These are phyloP conservation scores for Chaetodon trifasciatus DNA, from an alignment of 2,797 vertebrate species.

Conservation along the genomic window DNA sequence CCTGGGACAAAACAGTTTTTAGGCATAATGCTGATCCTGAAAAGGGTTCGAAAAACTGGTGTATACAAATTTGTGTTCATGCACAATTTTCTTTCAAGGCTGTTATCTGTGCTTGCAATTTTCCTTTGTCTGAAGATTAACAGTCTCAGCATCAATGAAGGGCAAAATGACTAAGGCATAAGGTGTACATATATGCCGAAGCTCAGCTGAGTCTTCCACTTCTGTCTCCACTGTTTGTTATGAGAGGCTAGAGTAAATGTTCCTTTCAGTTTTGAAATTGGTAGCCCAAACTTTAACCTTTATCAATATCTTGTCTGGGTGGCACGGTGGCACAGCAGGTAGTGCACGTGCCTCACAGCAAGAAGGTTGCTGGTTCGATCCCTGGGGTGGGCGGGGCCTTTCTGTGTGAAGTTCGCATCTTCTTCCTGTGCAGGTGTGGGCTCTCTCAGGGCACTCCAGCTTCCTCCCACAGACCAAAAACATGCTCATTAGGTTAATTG, in stretches of 20 bases:
- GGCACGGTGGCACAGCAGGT: no score
- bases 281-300: slow-evolving; percentile 46
- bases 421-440: no score
- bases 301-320: no score
- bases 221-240: slow-evolving; percentile 28
- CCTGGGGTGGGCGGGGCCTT: no score
- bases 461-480: no score
- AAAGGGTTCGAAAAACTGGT: slow-evolving; percentile 2
- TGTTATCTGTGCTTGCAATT: neutral
- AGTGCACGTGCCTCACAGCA: no score
- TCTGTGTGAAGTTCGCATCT: no score
- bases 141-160: neutral
- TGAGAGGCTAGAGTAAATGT: slow-evolving; percentile 29
- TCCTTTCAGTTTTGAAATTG: slow-evolving; percentile 51
- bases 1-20: slow-evolving; percentile 6
- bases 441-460: no score
- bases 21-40: slow-evolving; percentile 9
- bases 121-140: neutral
- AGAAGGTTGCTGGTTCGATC: no score
- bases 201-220: slow-evolving; percentile 11
- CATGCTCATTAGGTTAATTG: no score
- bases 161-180: neutral
- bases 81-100: neutral
- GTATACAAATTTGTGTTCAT: neutral
- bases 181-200: neutral